These are phyloP conservation scores for Diloba caeruleocephala DNA, from an alignment of 2,888 invertebrate species.

Conservation along the genomic window DNA sequence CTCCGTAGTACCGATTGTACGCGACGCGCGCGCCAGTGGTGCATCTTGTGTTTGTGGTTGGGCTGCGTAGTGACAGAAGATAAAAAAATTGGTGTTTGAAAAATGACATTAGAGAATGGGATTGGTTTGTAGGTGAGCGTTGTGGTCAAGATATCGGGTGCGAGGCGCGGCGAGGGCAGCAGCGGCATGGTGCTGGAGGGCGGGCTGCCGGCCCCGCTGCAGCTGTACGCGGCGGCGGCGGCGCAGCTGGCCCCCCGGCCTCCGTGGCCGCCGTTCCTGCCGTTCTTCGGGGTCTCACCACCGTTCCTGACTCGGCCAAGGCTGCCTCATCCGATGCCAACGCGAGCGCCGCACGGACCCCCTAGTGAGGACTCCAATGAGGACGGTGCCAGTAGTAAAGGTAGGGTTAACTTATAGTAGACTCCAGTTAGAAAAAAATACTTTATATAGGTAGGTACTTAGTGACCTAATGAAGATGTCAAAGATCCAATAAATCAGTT, in stretches of 20 bases:
- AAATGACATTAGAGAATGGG: slow-evolving; percentile 71
- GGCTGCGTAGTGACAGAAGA: slow-evolving; percentile 55
- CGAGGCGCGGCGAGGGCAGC: slow-evolving; percentile 65
- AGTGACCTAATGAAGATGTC: neutral
- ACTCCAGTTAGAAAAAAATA: slow-evolving; percentile 3
- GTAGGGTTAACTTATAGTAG: slow-evolving; percentile 57
- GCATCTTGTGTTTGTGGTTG: slow-evolving; percentile 41
- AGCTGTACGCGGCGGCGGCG: slow-evolving; percentile 92
- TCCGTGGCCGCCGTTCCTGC: slow-evolving; percentile 90
- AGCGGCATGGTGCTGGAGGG: slow-evolving; percentile 91
- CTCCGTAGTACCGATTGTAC: slow-evolving; percentile 46
- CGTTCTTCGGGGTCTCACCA: slow-evolving; percentile 89
- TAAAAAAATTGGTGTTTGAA: slow-evolving; percentile 48
- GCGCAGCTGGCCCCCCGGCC: slow-evolving; percentile 89
- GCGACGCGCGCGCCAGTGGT: slow-evolving; percentile 61
- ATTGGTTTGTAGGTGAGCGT: slow-evolving; percentile 59
- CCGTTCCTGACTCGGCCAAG: slow-evolving; percentile 87
- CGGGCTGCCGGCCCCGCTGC: slow-evolving; percentile 92
- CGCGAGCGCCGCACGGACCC: slow-evolving; percentile 83
- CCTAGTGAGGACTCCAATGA: slow-evolving; percentile 89
- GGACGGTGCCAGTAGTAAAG: slow-evolving; percentile 86
- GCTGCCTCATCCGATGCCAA: slow-evolving; percentile 78
- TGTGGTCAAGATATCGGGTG: slow-evolving; percentile 78
- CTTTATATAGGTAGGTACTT: neutral
- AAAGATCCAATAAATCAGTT: too few relatives aligned